Evolutionary conservation across 2,888 invertebrate species (phyloP), one percentile per base, ranked within the genome.

Genomic region (Dryobotodes eremita): DNA sequence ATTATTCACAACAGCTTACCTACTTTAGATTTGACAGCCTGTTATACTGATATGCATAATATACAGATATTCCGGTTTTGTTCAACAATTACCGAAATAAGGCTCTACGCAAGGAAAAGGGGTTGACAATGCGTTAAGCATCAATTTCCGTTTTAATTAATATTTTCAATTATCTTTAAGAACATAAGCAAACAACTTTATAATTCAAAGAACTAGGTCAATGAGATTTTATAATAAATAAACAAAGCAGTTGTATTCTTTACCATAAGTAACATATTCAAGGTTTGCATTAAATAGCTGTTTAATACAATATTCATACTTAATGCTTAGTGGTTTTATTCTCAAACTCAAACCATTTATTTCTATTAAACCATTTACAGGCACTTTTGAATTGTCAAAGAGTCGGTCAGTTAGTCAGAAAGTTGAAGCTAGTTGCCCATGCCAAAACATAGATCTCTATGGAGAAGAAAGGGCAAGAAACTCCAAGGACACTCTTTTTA

Each of bases 221-320:
- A 66, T 77, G 62, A 55, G 17, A 71, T 73, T 61, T 50, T 6
- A 57, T n/a, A 73, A 70, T 77, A 57, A 70, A 61, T 72, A 70
- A 61, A 83, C 72, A 46, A 72, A 53, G 59, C 15, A 13, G 36
- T 59, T 59, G 15, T 79, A 66, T 66, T 65, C 36, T n/a, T 70
- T 36, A 70, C 26, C 61, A 53, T 72, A 31, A 59, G 13, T n/a
- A 59, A 53, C n/a, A 31, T 57, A 73, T 71, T 66, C 75, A 76
- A 79, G 79, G 75, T 26, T 70, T 65, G 65, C 59, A 75, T 77
- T 70, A 50, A 66, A 62, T 72, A 59, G 31, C 20, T 64, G 26
- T 71, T 71, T 81, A 36, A 65, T 76, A 23, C n/a, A 76, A 70
- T 75, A 72, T 73, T 75, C 31, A 75, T 75, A 36, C 10, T 62